Evolutionary conservation across 2,113 vertebrate species (phyloP), one percentile per base, ranked within the genome.

Genomic region (Calyptomena viridis): DNA sequence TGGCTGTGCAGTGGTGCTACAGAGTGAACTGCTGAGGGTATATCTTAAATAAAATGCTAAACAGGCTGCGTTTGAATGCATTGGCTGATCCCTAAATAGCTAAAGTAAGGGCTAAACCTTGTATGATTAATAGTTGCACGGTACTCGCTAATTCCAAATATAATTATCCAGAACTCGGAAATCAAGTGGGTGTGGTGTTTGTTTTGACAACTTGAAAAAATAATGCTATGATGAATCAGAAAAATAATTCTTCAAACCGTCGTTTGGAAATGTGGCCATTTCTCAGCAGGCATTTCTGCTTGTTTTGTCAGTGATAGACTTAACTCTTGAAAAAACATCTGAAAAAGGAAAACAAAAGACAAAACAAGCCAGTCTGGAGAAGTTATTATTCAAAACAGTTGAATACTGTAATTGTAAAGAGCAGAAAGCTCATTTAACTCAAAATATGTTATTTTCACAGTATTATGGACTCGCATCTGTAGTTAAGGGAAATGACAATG

Each of bases 141-240:
- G 63, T 63, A 47, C 81, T 81, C 64, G 91, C 71, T 95, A 87
- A 90, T 89, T 87, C 88, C 40, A 56, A 49, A 40, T 62, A 47
- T 93, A 93, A 95, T 87, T 94, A 82, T 88, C 79, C 63, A 83
- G 93, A 96, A 82, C 95, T 92, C 87, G 88, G 95, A 96, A 96
- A 92, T 93, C n/a, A 42, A 86, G 95, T 94, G 97, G 97, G 97
- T 95, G 97, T 97, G 97, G 94, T 95, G 87, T 97, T 98, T 97
- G 94, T 97, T 97, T 97, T 94, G 93, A 97, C 94, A 96, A 93
- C 81, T 91, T 82, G 78, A 84, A 86, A 92, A 94, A 86, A 96
- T 94, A 93, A 78, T 14, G 62, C 95, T 74, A 0, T 30, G 91
- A 86, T 93, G 95, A 97, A 84, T 95, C 94, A 96, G 89, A 93